Evolutionary conservation across 2,113 vertebrate genomes (phyloP), one percentile per base, ranked within the genome.

Genomic region (Pachyramphus minor): DNA sequence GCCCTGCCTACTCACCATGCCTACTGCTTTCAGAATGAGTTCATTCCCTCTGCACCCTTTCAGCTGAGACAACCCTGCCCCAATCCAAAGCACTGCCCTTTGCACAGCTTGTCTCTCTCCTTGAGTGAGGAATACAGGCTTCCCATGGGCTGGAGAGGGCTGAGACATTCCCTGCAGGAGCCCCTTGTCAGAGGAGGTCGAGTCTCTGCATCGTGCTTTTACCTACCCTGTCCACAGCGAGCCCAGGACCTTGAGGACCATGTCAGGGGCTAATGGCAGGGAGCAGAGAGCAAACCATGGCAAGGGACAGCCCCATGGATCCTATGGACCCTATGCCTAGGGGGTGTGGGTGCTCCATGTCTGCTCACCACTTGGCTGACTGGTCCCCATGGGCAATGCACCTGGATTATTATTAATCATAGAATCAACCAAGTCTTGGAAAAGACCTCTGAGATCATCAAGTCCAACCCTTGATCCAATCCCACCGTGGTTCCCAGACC

Each of bases 151-250:
- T 37, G 23, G 33, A 39, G 49, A 60, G 20, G 30, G 39, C 58
- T 82, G 58, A 62, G 56, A 47, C 1, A 0, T 44, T 62, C 47
- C 52, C 52, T 74, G 73, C 37, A 81, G 47, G 28, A 59, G 24
- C 18, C 18, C 52, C 37, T 62, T 1, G 1, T 45, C 1, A 1
- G 45, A 69, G 20, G 4, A 13, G 14, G 3, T 23, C 41, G 52
- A 71, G 42, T 16, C 3, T 20, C 52, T 50, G 56, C 44, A 35
- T 30, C 30, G 18, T 53, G 37, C 60, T 50, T 3, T 2, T 63
- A 33, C 47, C 58, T 60, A 49, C 12, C 30, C 5, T 18, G n/a
- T 37, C 74, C 33, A 17, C n/a, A 63, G 69, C 0, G 0, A 58
- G 50, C 15, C 60, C 9, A 24, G 23, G 30, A 50, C 37, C 56